phyloP scores from a whole-genome alignment of 2,888 invertebrate species.

The Caenorhabditis macrosperma region DNA sequence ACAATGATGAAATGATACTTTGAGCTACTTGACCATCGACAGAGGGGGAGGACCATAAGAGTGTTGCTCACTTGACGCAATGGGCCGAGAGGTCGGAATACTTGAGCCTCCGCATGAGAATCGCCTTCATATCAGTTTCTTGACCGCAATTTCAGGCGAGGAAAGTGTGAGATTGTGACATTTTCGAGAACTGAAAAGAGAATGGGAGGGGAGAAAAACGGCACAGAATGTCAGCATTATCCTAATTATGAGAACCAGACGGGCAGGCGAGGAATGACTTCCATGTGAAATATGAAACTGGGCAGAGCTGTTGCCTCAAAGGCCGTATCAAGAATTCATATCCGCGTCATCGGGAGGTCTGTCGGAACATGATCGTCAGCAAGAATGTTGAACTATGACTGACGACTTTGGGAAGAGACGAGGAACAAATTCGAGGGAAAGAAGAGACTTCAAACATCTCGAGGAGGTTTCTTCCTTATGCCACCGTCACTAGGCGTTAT shows the following conservation, averaged over 20 bases:
- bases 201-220: neutral
- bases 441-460: too few species aligned
- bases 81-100: conserved; percentile 43
- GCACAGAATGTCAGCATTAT: conserved; percentile 16
- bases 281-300: neutral
- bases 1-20: conserved; percentile 55
- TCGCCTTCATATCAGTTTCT: neutral
- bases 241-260: conserved; percentile 25
- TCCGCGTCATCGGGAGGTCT: conserved; percentile 12
- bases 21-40: conserved; percentile 43
- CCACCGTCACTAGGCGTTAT: too few species aligned
- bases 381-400: conserved; percentile 9
- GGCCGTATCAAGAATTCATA: conserved; percentile 21
- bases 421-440: too few species aligned
- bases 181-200: neutral
- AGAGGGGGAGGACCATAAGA: conserved; percentile 16
- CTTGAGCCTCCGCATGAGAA: conserved; percentile 23
- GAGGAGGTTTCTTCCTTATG: too few species aligned
- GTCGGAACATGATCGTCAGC: conserved; percentile 18
- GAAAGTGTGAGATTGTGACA: neutral
- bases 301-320: neutral
- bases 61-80: conserved; percentile 48
- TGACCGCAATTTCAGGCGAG: neutral
- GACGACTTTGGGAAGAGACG: neutral
- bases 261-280: neutral